phyloP scores from a whole-genome alignment of 2,888 invertebrate genomes.

The Oscheius sp. region DNA sequence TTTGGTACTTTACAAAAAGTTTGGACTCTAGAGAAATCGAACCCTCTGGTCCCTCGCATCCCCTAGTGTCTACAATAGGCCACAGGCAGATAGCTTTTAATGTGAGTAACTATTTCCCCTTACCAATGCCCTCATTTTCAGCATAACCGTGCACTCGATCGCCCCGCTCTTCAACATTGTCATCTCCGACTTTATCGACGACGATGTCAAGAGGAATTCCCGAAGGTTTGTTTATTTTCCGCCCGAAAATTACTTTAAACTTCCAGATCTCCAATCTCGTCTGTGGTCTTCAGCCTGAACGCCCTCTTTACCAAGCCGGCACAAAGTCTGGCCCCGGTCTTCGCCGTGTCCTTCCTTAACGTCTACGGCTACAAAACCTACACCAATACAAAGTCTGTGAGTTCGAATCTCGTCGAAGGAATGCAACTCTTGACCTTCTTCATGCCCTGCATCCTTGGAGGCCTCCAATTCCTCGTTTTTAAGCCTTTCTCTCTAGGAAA shows the following conservation, averaged over 20 bases:
- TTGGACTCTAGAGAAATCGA: no score
- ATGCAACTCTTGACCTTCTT: constrained; percentile 61
- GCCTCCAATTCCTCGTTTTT: constrained; percentile 62
- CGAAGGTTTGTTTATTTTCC: constrained; percentile 26
- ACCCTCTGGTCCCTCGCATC: no score
- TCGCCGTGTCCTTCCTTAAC: constrained; percentile 66
- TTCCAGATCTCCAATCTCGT: constrained; percentile 62
- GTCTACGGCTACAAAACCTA: constrained; percentile 62
- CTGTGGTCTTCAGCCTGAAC: constrained; percentile 71
- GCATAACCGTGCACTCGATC: constrained; percentile 68
- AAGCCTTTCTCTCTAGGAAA: constrained; percentile 59
- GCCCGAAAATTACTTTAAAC: not conserved
- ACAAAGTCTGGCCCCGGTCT: constrained; percentile 69
- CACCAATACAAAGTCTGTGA: constrained; percentile 41
- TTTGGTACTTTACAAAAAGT: no score
- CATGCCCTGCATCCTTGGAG: constrained; percentile 64
- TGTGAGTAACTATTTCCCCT: not conserved
- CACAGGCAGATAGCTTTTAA: no score
- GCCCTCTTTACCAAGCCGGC: constrained; percentile 73
- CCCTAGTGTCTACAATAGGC: no score
- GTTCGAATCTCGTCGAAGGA: constrained; percentile 49
- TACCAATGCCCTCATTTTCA: constrained; percentile 37
- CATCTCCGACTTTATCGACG: constrained; percentile 72
- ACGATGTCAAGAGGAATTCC: constrained; percentile 58
- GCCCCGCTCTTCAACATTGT: constrained; percentile 72